Conservation (phyloP, 2,888 invertebrate genomes). For the Bugula neritina region DNA sequence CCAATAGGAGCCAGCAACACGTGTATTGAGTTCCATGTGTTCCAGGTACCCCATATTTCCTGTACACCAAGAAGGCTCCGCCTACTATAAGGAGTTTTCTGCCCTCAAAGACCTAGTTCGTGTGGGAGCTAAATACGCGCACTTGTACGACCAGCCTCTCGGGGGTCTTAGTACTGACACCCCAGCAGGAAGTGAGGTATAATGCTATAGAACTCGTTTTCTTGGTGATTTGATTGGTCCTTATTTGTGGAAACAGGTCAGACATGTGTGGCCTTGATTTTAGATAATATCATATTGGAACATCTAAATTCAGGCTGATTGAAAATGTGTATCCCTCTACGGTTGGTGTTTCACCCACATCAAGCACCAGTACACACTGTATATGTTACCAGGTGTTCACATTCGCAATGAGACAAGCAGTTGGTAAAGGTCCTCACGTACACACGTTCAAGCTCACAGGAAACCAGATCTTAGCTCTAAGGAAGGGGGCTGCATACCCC, state of each 20-base stretch:
- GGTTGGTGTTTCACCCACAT: too few species aligned
- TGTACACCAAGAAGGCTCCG: slow-evolving; percentile 20
- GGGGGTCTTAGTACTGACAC: neutral
- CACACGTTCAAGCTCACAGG: slow-evolving; percentile 1
- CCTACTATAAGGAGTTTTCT: neutral
- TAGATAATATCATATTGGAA: too few species aligned
- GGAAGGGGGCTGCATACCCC: neutral
- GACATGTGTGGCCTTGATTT: too few species aligned
- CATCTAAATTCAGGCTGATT: too few species aligned
- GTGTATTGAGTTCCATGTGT: too few species aligned
- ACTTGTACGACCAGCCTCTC: neutral
- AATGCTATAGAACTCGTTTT: too few species aligned
- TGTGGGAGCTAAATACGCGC: neutral
- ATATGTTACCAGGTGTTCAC: slow-evolving; percentile 9
- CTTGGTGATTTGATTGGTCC: too few species aligned
- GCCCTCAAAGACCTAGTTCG: neutral
- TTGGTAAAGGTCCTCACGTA: neutral
- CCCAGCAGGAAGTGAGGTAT: neutral
- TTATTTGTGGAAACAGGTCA: too few species aligned
- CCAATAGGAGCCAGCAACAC: too few species aligned
- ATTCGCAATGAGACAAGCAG: neutral
- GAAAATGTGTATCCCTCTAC: too few species aligned
- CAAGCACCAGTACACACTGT: too few species aligned
- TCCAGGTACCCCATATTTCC: slow-evolving; percentile 19
- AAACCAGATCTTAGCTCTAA: slow-evolving; percentile 9